Evolutionary conservation across 2,888 invertebrate genomes (phyloP).

Genomic region (Mimachlamys varia): DNA sequence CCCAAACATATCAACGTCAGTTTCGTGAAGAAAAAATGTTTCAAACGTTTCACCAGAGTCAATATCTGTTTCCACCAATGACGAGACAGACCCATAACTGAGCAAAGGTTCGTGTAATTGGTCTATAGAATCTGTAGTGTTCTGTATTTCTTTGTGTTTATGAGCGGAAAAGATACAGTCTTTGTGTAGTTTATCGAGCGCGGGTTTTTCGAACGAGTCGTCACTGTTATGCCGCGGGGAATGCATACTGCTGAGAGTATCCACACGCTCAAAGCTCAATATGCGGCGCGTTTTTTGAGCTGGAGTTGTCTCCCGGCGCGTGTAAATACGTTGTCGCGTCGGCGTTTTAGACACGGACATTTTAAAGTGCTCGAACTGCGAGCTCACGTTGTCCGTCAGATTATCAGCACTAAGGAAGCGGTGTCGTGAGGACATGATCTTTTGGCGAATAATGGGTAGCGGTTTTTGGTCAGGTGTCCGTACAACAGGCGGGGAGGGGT

Average conservation of each 20-base stretch:
- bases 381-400: constrained; percentile 59
- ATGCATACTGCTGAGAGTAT: constrained; percentile 38
- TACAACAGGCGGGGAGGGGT: constrained; percentile 47
- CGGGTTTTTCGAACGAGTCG: constrained; percentile 61
- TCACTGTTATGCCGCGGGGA: constrained; percentile 56
- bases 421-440: constrained; percentile 69
- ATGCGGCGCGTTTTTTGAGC: constrained; percentile 49
- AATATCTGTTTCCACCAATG: constrained; percentile 73
- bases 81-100: constrained; percentile 67
- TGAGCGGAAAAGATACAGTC: constrained; percentile 74
- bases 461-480: constrained; percentile 50
- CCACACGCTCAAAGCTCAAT: constrained; percentile 55
- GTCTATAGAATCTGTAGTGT: constrained; percentile 72
- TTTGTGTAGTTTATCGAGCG: constrained; percentile 68
- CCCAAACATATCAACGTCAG: constrained; percentile 70
- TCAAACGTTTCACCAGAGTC: constrained; percentile 68
- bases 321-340: constrained; percentile 56
- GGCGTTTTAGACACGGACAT: constrained; percentile 58
- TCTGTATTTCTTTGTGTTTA: constrained; percentile 68
- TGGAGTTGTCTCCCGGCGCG: constrained; percentile 44
- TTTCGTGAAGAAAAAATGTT: constrained; percentile 63
- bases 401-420: constrained; percentile 72
- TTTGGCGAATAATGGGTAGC: constrained; percentile 58
- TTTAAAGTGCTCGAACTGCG: constrained; percentile 66
- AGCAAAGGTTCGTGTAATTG: constrained; percentile 66